Evolutionary conservation across 2,888 invertebrate species (phyloP), one percentile per base, ranked within the genome.

Genomic region (Baccha elongata): DNA sequence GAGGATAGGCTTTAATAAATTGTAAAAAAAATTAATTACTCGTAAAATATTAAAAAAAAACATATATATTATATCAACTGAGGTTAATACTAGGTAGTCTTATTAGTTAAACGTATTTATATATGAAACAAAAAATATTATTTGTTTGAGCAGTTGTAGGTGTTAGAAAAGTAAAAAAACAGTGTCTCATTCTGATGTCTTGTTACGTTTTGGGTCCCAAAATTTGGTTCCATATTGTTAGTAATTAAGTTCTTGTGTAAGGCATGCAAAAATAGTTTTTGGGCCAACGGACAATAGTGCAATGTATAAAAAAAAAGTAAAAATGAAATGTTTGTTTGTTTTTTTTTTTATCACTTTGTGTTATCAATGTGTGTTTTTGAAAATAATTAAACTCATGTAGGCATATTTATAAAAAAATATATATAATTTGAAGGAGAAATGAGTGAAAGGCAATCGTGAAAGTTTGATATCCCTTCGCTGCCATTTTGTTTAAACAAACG

Each of bases 1-100:
- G 89, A 90, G 64, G 93, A 94, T 88, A 89, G 93, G 88, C 92
- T 92, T 92, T 92, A 93, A 93, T 86, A 81, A 84, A 84, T 84
- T 84, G 75, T 88, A 88, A 89, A 86, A 89, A 86, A 69, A 85
- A 78, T 48, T 44, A 55, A 42, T 55, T 68, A 40, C 40, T 42
- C 53, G 52, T 64, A 64, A 74, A 58, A 53, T 17, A 52, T 17
- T 44, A 44, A 2, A 88, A 89, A 86, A 89, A 86, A 85, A 83
- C 84, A 85, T n/a, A n/a, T n/a, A n/a, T n/a, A n/a, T n/a, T 85
- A 80, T 79, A 46, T 62, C 32, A 62, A 69, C 64, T 72, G 48
- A 58, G 44, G 52, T 81, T 80, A 58, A 58, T 62, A 26, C 58
- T 72, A 76, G 62, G 62, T 76, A 55, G 17, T 71, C 64, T 71